Evolutionary conservation across 1,140 invertebrate genomes (phyloP).

Genomic region (Trichomalopsis sarcophagae): DNA sequence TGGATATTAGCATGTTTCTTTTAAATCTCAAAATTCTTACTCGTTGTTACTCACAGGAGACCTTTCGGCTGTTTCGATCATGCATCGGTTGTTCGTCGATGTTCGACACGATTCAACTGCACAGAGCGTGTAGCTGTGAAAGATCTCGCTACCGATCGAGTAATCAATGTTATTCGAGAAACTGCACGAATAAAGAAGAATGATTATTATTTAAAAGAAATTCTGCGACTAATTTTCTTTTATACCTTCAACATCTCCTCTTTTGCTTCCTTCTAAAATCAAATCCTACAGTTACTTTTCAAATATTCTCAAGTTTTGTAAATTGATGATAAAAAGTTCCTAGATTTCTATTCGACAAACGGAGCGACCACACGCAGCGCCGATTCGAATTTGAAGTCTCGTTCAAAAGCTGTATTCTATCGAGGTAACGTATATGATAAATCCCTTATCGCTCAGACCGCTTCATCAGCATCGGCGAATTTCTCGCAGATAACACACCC

Average conservation of each 20-base stretch:
- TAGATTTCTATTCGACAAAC: too few relatives aligned
- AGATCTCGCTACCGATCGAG: neutral
- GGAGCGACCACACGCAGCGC: too few relatives aligned
- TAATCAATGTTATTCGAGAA: neutral
- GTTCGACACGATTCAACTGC: conserved; percentile 31
- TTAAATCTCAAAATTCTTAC: conserved; percentile 44
- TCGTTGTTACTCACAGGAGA: conserved; percentile 46
- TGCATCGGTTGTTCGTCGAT: conserved; percentile 19
- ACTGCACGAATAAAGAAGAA: conserved; percentile 19
- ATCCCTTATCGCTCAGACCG: too few relatives aligned
- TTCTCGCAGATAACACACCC: too few relatives aligned
- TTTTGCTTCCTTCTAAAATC: too few relatives aligned
- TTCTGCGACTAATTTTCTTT: neutral
- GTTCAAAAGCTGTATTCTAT: too few relatives aligned
- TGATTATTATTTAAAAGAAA: neutral
- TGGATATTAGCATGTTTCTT: conserved; percentile 9
- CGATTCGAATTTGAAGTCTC: too few relatives aligned
- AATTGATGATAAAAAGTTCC: too few relatives aligned
- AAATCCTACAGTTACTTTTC: too few relatives aligned
- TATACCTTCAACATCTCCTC: neutral
- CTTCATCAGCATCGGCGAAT: too few relatives aligned
- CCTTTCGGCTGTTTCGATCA: conserved; percentile 31
- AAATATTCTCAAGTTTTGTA: too few relatives aligned
- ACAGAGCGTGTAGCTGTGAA: conserved; percentile 28
- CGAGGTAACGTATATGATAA: too few relatives aligned